Evolutionary conservation across 1,140 invertebrate species (phyloP).

Genomic region (Teleogryllus occipitalis): DNA sequence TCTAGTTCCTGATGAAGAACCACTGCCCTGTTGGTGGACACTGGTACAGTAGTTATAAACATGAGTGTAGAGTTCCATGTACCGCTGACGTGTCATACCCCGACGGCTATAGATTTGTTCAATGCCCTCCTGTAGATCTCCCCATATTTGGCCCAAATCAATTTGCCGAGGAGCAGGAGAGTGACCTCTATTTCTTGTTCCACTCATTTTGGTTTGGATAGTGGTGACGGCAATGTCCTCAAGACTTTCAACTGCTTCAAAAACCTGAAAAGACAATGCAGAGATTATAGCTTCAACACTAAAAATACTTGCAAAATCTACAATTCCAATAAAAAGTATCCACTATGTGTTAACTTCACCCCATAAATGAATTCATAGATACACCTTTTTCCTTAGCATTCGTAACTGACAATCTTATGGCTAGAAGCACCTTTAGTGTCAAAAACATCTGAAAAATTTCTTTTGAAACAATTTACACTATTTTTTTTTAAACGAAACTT

Average conservation of each 20-base stretch:
- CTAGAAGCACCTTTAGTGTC: too few species aligned
- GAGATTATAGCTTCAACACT: background rate
- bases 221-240: background rate
- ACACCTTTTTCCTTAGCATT: too few species aligned
- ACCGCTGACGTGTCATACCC: conserved; percentile 72
- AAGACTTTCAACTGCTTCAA: background rate
- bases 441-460: too few species aligned
- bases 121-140: conserved; percentile 83
- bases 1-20: conserved; percentile 36
- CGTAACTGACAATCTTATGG: too few species aligned
- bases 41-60: conserved; percentile 96
- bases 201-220: conserved; percentile 12
- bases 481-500: too few species aligned
- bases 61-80: conserved; percentile 90
- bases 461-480: too few species aligned
- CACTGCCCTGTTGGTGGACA: conserved; percentile 65
- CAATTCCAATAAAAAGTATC: background rate
- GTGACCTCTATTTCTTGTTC: conserved; percentile 9
- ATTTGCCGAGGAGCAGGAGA: conserved; percentile 58
- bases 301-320: background rate
- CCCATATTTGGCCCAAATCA: conserved; percentile 92
- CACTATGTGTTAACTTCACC: background rate
- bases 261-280: background rate
- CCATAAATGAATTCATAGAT: too few species aligned
- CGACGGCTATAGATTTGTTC: conserved; percentile 83